A percentile compares a stretch with the other conserved stretches of the same genome.
Evolutionary conservation across 2,888 invertebrate species (phyloP).

Genomic region (Plagodis dolabraria): DNA sequence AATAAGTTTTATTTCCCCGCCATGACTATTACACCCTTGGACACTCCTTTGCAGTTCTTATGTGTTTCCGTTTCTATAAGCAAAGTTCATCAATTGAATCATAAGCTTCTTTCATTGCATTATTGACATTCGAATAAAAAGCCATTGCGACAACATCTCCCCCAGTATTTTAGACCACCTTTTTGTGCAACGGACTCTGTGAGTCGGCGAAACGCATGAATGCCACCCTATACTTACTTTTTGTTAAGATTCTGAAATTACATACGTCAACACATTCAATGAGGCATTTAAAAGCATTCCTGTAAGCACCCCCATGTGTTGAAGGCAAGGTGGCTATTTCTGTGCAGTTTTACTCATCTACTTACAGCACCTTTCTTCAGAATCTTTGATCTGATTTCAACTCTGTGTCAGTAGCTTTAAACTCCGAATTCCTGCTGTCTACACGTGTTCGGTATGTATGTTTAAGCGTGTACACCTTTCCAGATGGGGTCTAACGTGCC

Average conservation of each 20-base stretch:
- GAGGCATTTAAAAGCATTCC: conserved; percentile 72
- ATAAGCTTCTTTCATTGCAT: conserved; percentile 41
- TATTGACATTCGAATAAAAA: conserved; percentile 47
- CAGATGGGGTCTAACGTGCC: conserved; percentile 51
- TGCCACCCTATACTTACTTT: conserved; percentile 57
- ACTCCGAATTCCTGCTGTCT: conserved; percentile 3
- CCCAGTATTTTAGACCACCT: conserved; percentile 43
- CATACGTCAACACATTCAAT: conserved; percentile 73
- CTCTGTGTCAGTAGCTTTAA: conserved; percentile 3
- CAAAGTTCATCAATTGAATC: conserved; percentile 38
- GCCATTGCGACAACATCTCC: conserved; percentile 51
- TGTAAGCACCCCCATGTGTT: conserved; percentile 54
- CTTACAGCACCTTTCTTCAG: conserved; percentile 15
- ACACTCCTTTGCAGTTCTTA: conserved; percentile 9
- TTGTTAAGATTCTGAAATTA: conserved; percentile 73
- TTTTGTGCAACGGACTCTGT: conserved; percentile 43
- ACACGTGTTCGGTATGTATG: conserved; percentile 26
- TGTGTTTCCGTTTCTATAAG: conserved; percentile 17
- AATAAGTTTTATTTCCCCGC: no score
- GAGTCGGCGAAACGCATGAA: conserved; percentile 45
- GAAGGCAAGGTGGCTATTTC: conserved; percentile 52
- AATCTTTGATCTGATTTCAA: conserved; percentile 2
- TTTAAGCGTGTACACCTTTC: conserved; percentile 41
- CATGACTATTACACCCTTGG: no score
- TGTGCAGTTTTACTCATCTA: conserved; percentile 38